Base-by-base conservation (phyloP, 1,140 invertebrate species). In the Nasonia longicornis region DNA sequence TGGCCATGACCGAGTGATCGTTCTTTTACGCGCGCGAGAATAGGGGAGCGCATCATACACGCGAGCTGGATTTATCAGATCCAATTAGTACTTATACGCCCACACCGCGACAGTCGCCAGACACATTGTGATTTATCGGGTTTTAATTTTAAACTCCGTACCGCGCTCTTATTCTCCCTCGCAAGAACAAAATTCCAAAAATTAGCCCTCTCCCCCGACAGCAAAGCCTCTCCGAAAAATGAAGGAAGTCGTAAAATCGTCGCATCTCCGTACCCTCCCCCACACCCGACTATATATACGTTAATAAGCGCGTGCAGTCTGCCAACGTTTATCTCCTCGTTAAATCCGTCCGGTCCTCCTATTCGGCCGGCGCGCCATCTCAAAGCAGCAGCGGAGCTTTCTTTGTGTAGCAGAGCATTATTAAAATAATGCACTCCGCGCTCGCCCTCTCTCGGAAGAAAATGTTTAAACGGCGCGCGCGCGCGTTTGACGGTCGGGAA, bases 361-460 rank as follows among this genome's bases (percentile, higher is more conserved):
- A 26, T 26, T n/a, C 20, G 3, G 7, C 20, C n/a, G 31, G 31
- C 31, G 31, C n/a, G 35, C 20, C 35, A 77, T 69, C 22, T 52
- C 66, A 42, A 38, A 77, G 64, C 42, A 58, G 52, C 45, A 16
- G 64, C 64, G 22, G 77, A 80, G 71, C 29, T 76, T 82, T 83
- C 81, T 86, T 86, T 87, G 86, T 87, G 52, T 76, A 77, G 42
- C 72, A 45, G 48, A 69, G 84, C 83, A 83, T 86, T 88, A 87
- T 87, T 85, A 88, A 88, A 88, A 87, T 87, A 84, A 85, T 85
- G 85, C 58, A 80, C 85, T 83, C 73, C 29, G 22, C 16, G 11
- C 67, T 48, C 45, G 14, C 45, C 10, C 45, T 48, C 45, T 48
- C 45, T 48, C 45, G 79, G 82, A 71, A 77, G 80, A 74, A 86